Percentiles rank a stretch among this genome's conserved stretches.
phyloP scores from a whole-genome alignment of 2,113 vertebrate genomes.

The Nothoprocta perdicaria region DNA sequence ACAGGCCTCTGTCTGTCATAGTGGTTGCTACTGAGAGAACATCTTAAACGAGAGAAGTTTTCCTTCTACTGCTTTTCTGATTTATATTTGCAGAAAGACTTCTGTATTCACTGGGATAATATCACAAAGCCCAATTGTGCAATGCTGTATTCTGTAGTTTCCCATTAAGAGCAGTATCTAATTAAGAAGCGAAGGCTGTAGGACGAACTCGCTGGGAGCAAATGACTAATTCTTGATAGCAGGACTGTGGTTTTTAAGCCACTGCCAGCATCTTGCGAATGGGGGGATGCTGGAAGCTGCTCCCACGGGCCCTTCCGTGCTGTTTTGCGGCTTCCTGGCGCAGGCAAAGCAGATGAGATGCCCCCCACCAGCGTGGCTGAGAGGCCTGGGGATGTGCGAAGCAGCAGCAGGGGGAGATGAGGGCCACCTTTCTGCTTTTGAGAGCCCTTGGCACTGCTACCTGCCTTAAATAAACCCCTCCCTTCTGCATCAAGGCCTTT shows the following conservation, averaged over 20 bases:
- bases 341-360: background rate
- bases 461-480: background rate
- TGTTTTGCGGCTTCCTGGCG: background rate
- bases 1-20: background rate
- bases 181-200: slow-evolving; percentile 49
- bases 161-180: slow-evolving; percentile 27
- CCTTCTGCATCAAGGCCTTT: background rate
- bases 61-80: background rate
- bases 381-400: background rate
- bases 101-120: slow-evolving; percentile 23
- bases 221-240: slow-evolving; percentile 43
- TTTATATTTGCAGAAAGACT: slow-evolving; percentile 25
- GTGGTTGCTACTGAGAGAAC: background rate
- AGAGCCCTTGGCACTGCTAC: background rate
- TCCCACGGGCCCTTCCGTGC: slow-evolving; percentile 8
- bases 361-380: background rate
- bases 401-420: slow-evolving; percentile 49
- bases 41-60: background rate
- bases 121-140: background rate
- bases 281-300: slow-evolving; percentile 33
- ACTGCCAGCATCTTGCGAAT: slow-evolving; percentile 28
- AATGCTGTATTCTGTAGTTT: slow-evolving; percentile 14
- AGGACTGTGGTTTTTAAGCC: slow-evolving; percentile 35
- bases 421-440: slow-evolving; percentile 39
- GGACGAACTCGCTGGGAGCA: slow-evolving; percentile 50